A percentile compares a stretch with the other conserved stretches of the same genome.
Evolutionary conservation across 2,797 vertebrate species (phyloP).

Genomic region (Ibycter americanus): DNA sequence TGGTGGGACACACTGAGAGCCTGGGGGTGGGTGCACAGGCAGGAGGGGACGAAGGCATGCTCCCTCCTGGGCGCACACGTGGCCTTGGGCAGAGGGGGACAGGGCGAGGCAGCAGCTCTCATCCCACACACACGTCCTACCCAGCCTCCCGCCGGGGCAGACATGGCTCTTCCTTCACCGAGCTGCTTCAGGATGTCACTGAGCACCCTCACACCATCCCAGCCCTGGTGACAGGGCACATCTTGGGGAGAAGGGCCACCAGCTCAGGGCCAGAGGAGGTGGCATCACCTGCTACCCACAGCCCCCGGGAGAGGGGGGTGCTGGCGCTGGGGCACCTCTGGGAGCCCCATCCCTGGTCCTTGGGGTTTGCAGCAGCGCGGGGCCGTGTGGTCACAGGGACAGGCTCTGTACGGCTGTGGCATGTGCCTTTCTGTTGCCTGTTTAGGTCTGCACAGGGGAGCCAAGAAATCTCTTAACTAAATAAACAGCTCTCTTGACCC

Average conservation of each 20-base stretch:
- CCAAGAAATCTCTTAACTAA: slow-evolving; percentile 45
- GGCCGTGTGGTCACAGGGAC: rapidly evolving
- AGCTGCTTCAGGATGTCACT: neutral
- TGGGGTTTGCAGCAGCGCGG: neutral
- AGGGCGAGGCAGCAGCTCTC: no score
- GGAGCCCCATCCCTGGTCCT: neutral
- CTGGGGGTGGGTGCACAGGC: neutral
- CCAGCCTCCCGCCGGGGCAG: neutral
- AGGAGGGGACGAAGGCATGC: neutral
- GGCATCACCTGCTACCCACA: neutral
- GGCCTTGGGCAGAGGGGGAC: neutral
- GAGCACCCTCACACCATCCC: neutral
- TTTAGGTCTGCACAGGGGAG: neutral
- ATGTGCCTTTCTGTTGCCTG: neutral
- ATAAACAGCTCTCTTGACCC: slow-evolving; percentile 1
- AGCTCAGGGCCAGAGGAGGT: neutral
- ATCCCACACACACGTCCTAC: neutral
- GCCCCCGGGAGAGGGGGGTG: neutral
- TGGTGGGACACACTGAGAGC: rapidly evolving
- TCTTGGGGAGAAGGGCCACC: neutral
- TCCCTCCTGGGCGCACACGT: neutral
- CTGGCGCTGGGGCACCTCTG: neutral
- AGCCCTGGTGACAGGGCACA: neutral
- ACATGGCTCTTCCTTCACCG: rapidly evolving
- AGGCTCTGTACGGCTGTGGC: neutral